Conservation (phyloP, 2,888 invertebrate genomes). For the Stenodera caucasica region DNA sequence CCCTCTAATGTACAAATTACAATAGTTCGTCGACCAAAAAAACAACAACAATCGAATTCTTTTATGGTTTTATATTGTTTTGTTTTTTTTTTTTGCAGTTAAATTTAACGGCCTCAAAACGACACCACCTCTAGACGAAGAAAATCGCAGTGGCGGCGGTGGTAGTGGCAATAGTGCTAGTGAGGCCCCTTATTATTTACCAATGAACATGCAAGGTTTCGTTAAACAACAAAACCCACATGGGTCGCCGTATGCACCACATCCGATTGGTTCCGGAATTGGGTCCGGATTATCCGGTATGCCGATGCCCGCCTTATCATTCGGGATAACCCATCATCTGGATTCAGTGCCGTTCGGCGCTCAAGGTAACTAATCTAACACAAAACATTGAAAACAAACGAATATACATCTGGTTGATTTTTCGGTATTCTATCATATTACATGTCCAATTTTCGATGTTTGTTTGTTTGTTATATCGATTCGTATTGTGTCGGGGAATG, state of each 20-base stretch:
- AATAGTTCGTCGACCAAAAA: too few relatives aligned
- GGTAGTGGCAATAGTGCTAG: slow-evolving; percentile 23
- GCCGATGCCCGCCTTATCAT: slow-evolving; percentile 48
- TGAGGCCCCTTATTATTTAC: slow-evolving; percentile 25
- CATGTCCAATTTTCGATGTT: neutral
- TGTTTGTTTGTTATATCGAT: slow-evolving; percentile 6
- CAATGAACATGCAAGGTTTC: slow-evolving; percentile 51
- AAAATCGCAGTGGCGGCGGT: slow-evolving; percentile 33
- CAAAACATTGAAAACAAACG: neutral
- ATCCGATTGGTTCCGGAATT: slow-evolving; percentile 44
- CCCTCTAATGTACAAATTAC: neutral
- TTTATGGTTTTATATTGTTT: too few relatives aligned
- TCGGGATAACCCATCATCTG: slow-evolving; percentile 49
- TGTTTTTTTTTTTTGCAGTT: slow-evolving; percentile 40
- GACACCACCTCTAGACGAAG: slow-evolving; percentile 42
- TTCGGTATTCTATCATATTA: neutral
- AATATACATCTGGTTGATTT: neutral
- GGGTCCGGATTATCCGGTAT: slow-evolving; percentile 40
- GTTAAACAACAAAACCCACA: slow-evolving; percentile 47
- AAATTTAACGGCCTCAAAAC: slow-evolving; percentile 43
- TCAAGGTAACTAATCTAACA: slow-evolving; percentile 47
- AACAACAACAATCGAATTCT: too few relatives aligned
- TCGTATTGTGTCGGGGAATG: neutral
- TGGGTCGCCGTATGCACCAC: slow-evolving; percentile 39
- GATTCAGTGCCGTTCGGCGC: slow-evolving; percentile 49